Base-by-base conservation (phyloP, 2,113 vertebrate genomes). In the Callospermophilus lateralis region DNA sequence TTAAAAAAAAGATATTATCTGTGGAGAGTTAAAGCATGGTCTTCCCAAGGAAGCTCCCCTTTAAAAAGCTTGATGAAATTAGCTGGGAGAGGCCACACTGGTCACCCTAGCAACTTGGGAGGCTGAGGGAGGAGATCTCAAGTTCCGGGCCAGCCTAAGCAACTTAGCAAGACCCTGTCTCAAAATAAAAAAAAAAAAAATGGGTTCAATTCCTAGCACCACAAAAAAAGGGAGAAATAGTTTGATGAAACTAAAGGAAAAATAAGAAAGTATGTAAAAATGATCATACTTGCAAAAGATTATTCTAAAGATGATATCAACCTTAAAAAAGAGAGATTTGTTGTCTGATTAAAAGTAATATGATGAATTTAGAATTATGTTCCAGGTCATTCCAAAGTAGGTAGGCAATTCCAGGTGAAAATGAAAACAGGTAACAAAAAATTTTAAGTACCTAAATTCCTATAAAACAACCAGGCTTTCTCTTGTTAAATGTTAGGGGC, bases 41-140 rank as follows among this genome's bases (percentile, higher is more conserved):
- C 63, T 90, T 90, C 65, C n/a, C 28, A 70, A 58, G 90, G 30
- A 80, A 90, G n/a, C 28, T 65, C 6, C 63, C 70, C 83, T 92
- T 80, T 37, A 84, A 45, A 84, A 45, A 83, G 22, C 63, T 65
- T 65, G 28, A 58, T 58, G 55, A 58, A 58, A 22, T 13, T 58
- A 58, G 55, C 51, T 53, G 51, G 51, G 51, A 53, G 51, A 17
- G 51, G 51, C 16, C 51, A 53, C 51, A 53, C 51, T 15, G 13
- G 51, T 53, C 51, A 53, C 15, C 51, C 51, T 15, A 53, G 51
- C 51, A 53, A 53, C 15, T 53, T 4, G 4, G 51, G 51, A 17
- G 51, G 51, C 51, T 53, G 51, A 53, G 51, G 55, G 4, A 20
- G 20, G 55, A 20, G 17, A 20, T 22, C 7, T 6, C 55, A 58